Base-by-base conservation (phyloP, 2,888 invertebrate genomes). In the Chesias legatella region DNA sequence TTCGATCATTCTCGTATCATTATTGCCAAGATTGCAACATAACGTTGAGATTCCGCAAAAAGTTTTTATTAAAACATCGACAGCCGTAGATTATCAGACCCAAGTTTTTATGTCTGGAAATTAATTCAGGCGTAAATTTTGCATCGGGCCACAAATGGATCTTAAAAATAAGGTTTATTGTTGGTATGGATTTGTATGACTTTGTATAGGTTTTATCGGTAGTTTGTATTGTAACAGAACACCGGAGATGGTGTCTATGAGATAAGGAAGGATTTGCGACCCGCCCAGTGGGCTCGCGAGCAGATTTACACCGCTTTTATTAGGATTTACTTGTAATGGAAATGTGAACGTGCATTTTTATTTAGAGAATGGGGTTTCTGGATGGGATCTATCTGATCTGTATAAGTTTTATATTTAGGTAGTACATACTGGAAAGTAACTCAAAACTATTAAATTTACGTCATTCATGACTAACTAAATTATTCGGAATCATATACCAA, bases 71-170 rank as follows among this genome's bases (percentile, higher is more conserved):
- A 48, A 50, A 50, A 51, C 48, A 47, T 55, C 23, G 43, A 30
- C 44, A 44, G 44, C 34, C 35, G 37, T 25, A 44, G 48, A 41
- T 46, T 46, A 41, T 33, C 13, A 50, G 28, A 31, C 22, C 11
- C 22, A 38, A 32, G 33, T 30, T 44, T 43, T 37, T n/a, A n/a
- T 33, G 36, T 45, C 43, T 41, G 37, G 37, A 45, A 53, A 52
- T 56, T 52, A 53, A 56, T 48, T 58, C 58, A 51, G 27, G 52
- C 58, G 55, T 58, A 41, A 56, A 58, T 48, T 56, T 53, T 43
- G 43, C 48, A 56, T 53, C 39, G 25, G 29, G 26, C 41, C 51
- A 56, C 53, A 52, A 55, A 56, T 50, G 36, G 34, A 45, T 33
- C 40, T 40, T 42, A 35, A 38, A 42, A 38, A 43, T 47, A 42